Evolutionary conservation across 2,113 vertebrate species (phyloP).

Genomic region (Indicator indicator): DNA sequence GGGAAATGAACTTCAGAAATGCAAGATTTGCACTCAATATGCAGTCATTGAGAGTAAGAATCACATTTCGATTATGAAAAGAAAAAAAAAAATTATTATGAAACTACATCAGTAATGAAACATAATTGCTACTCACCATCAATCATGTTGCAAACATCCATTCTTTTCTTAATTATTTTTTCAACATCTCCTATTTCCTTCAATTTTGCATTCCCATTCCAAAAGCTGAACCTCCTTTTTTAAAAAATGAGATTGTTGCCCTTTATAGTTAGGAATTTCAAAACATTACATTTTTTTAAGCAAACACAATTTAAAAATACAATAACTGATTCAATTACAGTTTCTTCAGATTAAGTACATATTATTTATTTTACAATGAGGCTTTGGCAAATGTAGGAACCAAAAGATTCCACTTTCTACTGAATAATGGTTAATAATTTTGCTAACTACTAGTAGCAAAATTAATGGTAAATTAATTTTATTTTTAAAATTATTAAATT

Average conservation of each 20-base stretch:
- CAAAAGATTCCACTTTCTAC: background rate
- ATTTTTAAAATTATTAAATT: background rate
- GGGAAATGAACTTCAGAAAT: background rate
- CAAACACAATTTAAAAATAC: background rate
- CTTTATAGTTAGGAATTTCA: background rate
- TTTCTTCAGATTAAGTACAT: background rate
- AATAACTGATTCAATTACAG: background rate
- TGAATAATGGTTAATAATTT: background rate
- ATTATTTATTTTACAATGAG: background rate
- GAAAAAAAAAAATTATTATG: background rate
- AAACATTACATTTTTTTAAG: background rate
- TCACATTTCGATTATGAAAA: background rate
- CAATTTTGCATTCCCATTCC: background rate
- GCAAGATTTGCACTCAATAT: background rate
- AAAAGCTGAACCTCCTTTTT: background rate
- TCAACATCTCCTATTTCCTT: background rate
- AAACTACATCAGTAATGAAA: background rate
- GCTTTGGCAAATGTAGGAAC: background rate
- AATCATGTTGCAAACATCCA: background rate
- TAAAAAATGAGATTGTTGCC: background rate
- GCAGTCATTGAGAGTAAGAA: background rate
- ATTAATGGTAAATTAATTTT: no score
- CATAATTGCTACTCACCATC: background rate
- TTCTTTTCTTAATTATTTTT: background rate
- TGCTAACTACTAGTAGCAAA: background rate